A percentile compares a stretch with the other conserved stretches of the same genome.
phyloP scores from a whole-genome alignment of 2,113 vertebrate species.

The Albula goreensis region DNA sequence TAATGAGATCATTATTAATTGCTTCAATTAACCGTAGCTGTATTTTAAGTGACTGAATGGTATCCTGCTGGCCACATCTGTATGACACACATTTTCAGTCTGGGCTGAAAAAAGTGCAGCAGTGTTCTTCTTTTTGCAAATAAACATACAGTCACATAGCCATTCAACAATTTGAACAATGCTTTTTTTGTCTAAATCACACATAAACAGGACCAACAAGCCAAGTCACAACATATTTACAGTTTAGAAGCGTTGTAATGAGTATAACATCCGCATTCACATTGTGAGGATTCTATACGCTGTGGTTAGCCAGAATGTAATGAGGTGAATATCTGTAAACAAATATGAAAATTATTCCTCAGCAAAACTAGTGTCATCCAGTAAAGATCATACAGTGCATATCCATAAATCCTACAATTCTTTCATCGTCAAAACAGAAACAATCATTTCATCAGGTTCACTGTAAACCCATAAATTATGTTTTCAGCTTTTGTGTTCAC shows the following conservation, averaged over 20 bases:
- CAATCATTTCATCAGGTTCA: too few relatives aligned
- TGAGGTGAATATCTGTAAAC: background rate
- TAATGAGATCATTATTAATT: background rate
- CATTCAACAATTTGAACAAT: background rate
- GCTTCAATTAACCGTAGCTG: background rate
- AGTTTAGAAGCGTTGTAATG: background rate
- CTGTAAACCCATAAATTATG: background rate
- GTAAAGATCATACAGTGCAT: too few relatives aligned
- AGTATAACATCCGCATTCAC: background rate
- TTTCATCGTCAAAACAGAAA: too few relatives aligned
- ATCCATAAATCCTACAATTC: too few relatives aligned
- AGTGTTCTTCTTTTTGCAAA: background rate
- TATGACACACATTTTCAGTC: background rate
- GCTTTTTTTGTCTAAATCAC: background rate
- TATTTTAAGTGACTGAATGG: background rate
- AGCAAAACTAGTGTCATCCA: background rate
- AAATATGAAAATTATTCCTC: background rate
- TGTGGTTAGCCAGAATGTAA: background rate
- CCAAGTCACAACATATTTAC: too few relatives aligned
- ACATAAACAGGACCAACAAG: too few relatives aligned
- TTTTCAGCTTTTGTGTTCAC: background rate
- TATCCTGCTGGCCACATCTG: background rate
- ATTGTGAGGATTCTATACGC: background rate
- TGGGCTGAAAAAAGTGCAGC: background rate
- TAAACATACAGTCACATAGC: background rate